These are phyloP conservation scores for Pycnomerus fuliginosus DNA, from an alignment of 2,888 invertebrate species.

Conservation along the genomic window DNA sequence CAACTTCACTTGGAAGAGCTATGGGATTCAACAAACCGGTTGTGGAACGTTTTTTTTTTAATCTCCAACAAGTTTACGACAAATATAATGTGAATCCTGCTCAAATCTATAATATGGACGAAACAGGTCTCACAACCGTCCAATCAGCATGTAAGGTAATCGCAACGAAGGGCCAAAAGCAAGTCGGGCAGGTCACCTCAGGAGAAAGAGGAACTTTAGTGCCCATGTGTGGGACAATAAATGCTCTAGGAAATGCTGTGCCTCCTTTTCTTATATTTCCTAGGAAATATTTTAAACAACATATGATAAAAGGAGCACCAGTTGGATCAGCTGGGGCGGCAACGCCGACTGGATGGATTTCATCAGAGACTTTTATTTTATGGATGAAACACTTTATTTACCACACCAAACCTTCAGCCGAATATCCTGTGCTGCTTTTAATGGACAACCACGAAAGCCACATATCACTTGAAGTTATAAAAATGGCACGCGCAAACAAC, in stretches of 20 bases:
- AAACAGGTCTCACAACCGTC: background rate
- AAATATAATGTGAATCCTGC: background rate
- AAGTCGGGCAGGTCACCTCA: background rate
- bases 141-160: background rate
- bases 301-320: constrained; percentile 1
- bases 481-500: background rate
- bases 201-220: background rate
- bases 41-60: background rate
- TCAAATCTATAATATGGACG: background rate
- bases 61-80: background rate
- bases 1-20: background rate
- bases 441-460: background rate
- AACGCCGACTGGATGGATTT: background rate
- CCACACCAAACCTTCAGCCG: background rate
- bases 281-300: background rate
- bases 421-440: background rate
- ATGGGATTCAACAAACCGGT: constrained; percentile 1
- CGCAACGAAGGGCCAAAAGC: background rate
- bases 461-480: background rate
- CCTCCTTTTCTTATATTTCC: background rate
- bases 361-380: background rate
- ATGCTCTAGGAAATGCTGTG: background rate
- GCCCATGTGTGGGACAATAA: background rate
- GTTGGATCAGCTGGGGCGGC: background rate
- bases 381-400: background rate